These are phyloP conservation scores for Stenichneumon culpator DNA, from an alignment of 2,888 invertebrate genomes.

Conservation along the genomic window DNA sequence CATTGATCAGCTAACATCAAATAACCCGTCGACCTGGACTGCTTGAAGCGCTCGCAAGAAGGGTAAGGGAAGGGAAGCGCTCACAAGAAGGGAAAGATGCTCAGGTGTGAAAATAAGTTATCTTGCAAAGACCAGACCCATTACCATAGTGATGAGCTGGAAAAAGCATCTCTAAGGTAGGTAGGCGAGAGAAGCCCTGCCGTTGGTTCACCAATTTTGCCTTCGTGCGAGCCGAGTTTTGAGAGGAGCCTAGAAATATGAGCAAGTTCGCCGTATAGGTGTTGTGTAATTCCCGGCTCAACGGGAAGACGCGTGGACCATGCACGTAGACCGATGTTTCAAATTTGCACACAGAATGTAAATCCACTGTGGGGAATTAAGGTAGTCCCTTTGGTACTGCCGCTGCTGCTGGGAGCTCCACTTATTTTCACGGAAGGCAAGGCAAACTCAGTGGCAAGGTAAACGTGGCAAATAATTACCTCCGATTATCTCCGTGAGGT, in stretches of 20 bases:
- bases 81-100: neutral
- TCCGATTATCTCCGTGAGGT: neutral
- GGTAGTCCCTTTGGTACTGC: neutral
- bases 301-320: constrained; percentile 2
- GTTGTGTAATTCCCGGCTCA: constrained; percentile 25
- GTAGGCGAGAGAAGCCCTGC: neutral
- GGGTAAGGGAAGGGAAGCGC: too few relatives aligned
- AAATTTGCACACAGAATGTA: constrained; percentile 41
- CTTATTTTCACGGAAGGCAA: neutral
- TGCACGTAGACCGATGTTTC: constrained; percentile 10
- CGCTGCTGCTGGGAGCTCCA: neutral
- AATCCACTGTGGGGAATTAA: constrained; percentile 39
- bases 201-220: neutral
- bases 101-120: neutral
- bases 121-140: neutral
- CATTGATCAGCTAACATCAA: constrained; percentile 14
- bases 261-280: neutral
- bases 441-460: too few relatives aligned
- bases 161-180: constrained; percentile 36
- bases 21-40: neutral
- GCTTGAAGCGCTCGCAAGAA: neutral
- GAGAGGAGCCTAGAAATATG: constrained; percentile 11
- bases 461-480: constrained; percentile 9
- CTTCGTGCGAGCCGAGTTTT: constrained; percentile 3
- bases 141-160: constrained; percentile 37